These are phyloP conservation scores for Orthosia cruda DNA, from an alignment of 2,888 invertebrate genomes.

Conservation along the genomic window DNA sequence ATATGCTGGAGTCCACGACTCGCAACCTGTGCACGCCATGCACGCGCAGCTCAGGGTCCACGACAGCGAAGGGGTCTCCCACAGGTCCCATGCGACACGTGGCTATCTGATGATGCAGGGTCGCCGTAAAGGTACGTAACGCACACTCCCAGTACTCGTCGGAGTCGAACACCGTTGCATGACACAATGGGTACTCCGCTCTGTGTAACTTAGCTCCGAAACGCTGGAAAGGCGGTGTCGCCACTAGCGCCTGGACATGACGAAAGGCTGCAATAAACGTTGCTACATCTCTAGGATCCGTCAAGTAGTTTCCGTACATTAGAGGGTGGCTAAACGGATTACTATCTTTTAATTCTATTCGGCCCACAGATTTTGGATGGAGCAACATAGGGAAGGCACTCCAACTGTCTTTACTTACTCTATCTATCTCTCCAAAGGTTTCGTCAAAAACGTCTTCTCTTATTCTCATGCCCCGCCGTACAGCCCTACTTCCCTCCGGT, in stretches of 20 bases:
- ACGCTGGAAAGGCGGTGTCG: conserved; percentile 92
- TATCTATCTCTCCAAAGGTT: conserved; percentile 91
- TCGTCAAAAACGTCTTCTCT: conserved; percentile 90
- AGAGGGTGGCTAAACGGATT: conserved; percentile 95
- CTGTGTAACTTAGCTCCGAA: conserved; percentile 91
- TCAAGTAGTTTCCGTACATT: conserved; percentile 96
- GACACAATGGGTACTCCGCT: conserved; percentile 90
- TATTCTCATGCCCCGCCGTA: conserved; percentile 91
- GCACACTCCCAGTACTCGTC: conserved; percentile 95
- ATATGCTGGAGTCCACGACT: conserved; percentile 94
- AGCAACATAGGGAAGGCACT: conserved; percentile 93
- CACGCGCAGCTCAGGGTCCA: conserved; percentile 92
- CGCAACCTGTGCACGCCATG: conserved; percentile 92
- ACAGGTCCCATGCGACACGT: conserved; percentile 94
- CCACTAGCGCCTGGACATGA: conserved; percentile 91
- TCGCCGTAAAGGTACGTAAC: conserved; percentile 91
- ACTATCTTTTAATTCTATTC: conserved; percentile 93
- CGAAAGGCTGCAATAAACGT: conserved; percentile 93
- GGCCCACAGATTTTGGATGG: conserved; percentile 94
- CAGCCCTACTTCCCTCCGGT: conserved; percentile 81
- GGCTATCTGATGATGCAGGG: conserved; percentile 93
- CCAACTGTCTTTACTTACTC: conserved; percentile 89
- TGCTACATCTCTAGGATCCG: conserved; percentile 92
- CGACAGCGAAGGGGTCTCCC: conserved; percentile 92
- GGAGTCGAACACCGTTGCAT: conserved; percentile 86